These are phyloP conservation scores for Torymus tubicola DNA, from an alignment of 2,888 invertebrate genomes.

Conservation along the genomic window DNA sequence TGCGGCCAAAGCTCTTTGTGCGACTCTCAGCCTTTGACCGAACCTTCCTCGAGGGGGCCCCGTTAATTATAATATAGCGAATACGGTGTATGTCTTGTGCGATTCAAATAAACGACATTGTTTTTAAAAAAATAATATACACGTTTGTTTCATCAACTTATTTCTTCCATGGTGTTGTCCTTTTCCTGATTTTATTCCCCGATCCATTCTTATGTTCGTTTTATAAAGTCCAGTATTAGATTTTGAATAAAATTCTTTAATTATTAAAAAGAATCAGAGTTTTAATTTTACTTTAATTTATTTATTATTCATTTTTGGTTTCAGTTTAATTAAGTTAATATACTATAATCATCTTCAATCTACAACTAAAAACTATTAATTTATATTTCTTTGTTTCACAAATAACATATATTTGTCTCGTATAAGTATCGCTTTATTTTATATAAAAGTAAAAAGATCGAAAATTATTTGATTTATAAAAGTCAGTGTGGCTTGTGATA, in stretches of 20 bases:
- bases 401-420: no score
- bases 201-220: conserved; percentile 14
- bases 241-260: no score
- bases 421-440: no score
- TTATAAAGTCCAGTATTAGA: background rate
- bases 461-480: conserved; percentile 42
- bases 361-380: no score
- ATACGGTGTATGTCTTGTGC: conserved; percentile 77
- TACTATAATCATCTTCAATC: no score
- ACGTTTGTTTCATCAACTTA: background rate
- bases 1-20: conserved; percentile 63
- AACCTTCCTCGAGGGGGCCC: conserved; percentile 64
- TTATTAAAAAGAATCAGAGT: no score
- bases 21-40: conserved; percentile 64
- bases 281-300: no score
- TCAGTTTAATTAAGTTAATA: no score
- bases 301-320: no score
- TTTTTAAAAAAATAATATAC: conserved; percentile 71
- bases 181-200: no score
- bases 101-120: conserved; percentile 77
- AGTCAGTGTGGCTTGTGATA: conserved; percentile 6
- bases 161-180: no score
- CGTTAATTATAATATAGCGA: conserved; percentile 75
- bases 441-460: background rate
- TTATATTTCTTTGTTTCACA: no score